Base-by-base conservation (phyloP, 1,140 invertebrate genomes). In the Pogonomyrmex barbatus region DNA sequence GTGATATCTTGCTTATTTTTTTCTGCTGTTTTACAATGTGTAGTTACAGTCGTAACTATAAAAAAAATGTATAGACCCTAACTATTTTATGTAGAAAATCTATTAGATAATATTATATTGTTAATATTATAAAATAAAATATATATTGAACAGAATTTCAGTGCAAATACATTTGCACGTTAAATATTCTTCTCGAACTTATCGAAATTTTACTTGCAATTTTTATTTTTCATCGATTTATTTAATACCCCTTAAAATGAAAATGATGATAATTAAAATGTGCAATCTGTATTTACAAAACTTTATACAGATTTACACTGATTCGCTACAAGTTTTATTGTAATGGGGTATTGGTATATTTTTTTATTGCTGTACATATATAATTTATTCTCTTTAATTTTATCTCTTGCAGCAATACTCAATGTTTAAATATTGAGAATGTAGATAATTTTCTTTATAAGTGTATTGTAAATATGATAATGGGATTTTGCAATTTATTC, bases 281-380 rank as follows among this genome's bases (percentile, higher is more conserved):
- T 81, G 77, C 77, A 81, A 81, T 81, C n/a, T 70, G 4, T 81
- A 54, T 70, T 68, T 79, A 54, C 63, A 70, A 81, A 30, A 39
- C 52, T 24, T 36, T 39, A 79, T 30, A 30, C n/a, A 63, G 33
- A 50, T 78, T 39, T 67, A 79, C 36, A 24, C n/a, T 39, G n/a
- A 68, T 68, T 68, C 36, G 36, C 17, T 54, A 30, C 68, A 68
- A 42, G 50, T 68, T 81, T 68, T 68, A 79, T 54, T 17, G 33
- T 39, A 12, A 36, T 24, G 39, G 6, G 6, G 4, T 2, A 33
- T 10, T 67, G 2, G 14, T 6, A 39, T 70, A 50, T 12, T 60
- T 42, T 78, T 82, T 83, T 83, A 73, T 60, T 58, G 54, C 42
- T 83, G 42, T 83, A 62, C 9, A 73, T 62, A 62, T 10, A 73